Conservation (phyloP, 2,888 invertebrate genomes). For the Pandemis heparana region DNA sequence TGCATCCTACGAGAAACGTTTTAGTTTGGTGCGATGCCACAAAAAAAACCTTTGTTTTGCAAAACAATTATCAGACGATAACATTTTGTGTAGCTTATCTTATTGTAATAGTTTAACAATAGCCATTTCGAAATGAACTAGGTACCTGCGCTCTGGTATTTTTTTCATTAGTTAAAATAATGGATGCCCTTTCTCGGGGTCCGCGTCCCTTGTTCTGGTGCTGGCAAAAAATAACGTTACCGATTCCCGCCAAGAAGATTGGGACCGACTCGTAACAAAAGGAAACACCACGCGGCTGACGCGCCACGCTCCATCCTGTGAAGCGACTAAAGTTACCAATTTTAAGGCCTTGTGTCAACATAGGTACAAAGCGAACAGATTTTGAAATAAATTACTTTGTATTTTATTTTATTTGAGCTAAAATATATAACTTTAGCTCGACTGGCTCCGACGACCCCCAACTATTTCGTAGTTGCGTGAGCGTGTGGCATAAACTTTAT, state of each 20-base stretch:
- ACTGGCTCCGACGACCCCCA: no score
- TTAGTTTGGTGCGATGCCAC: not conserved
- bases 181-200: not conserved
- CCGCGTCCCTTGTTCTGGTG: not conserved
- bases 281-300: not conserved
- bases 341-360: no score
- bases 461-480: no score
- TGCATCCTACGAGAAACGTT: no score
- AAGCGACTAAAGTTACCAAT: no score
- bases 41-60: conserved; percentile 2
- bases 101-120: not conserved
- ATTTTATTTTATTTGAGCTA: no score
- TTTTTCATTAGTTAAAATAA: not conserved
- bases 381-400: no score
- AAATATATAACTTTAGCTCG: no score
- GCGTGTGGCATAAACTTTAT: no score
- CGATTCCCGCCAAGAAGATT: not conserved
- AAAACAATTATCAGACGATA: conserved; percentile 7
- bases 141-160: not conserved
- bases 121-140: not conserved
- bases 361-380: no score
- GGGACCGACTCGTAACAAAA: not conserved
- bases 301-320: not conserved
- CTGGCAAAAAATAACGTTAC: not conserved
- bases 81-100: not conserved